phyloP scores from a whole-genome alignment of 2,797 vertebrate genomes.

The Peromyscus aztecus region DNA sequence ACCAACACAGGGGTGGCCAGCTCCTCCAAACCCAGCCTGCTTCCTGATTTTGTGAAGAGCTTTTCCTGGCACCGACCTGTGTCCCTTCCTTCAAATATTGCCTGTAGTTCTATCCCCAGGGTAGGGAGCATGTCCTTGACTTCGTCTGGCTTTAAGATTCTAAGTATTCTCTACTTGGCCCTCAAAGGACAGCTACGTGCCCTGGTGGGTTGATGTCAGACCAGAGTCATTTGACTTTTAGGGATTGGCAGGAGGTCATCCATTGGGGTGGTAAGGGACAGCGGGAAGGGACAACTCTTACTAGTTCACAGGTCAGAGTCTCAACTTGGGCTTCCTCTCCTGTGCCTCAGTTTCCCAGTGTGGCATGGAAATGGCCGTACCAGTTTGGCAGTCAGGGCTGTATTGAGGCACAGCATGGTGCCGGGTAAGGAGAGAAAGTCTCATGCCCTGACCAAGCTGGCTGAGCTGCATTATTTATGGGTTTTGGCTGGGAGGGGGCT shows the following conservation, averaged over 20 bases:
- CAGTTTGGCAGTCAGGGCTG: background rate
- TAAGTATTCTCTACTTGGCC: background rate
- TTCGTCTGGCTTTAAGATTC: background rate
- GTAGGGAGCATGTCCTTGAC: rapidly evolving
- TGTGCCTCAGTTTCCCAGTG: background rate
- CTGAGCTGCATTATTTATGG: conserved; percentile 79
- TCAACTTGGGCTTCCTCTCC: background rate
- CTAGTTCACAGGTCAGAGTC: background rate
- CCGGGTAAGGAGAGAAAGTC: conserved; percentile 45
- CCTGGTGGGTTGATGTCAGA: background rate
- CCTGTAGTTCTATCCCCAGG: background rate
- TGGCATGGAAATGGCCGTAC: rapidly evolving
- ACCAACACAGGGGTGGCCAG: background rate
- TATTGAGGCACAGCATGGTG: background rate
- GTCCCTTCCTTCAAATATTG: rapidly evolving
- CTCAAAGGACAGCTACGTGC: background rate
- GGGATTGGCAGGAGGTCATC: background rate
- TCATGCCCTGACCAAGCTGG: conserved; percentile 40
- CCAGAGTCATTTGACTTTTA: background rate
- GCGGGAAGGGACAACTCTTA: background rate
- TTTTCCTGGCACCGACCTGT: rapidly evolving
- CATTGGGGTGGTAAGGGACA: background rate
- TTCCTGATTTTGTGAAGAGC: background rate
- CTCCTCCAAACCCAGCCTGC: too few species aligned
- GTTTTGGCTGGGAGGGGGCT: conserved; percentile 73